Base-by-base conservation (phyloP, 2,113 vertebrate genomes). In the Myotis yumanensis region DNA sequence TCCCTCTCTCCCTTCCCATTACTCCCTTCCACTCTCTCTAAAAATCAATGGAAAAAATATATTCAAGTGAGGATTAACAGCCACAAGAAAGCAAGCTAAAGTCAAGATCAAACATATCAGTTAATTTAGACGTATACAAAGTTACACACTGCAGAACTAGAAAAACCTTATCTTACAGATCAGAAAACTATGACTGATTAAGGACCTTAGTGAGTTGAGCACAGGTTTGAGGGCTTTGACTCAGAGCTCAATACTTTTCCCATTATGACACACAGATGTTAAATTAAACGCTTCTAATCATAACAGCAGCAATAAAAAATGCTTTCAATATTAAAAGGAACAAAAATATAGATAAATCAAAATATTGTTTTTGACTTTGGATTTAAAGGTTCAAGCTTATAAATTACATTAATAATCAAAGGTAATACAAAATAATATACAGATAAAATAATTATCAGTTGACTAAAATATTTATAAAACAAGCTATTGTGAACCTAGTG, bases 351-450 rank as follows among this genome's bases (percentile, higher is more conserved):
- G 11, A 68, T 54, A 95, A 77, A 72, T 52, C 20, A 79, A 91
- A 97, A 72, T 11, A 76, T 0, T 91, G 12, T 66, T 83, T 93
- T 81, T 46, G 22, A 84, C 32, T 80, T 68, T 75, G n/a, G 64
- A 94, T 48, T 90, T 84, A 85, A 22, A 59, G 10, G 2, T 51
- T 94, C 75, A 94, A 75, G 22, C 14, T 77, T 75, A 86, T 43
- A 90, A 89, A 92, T 86, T 69, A 87, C 5, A 93, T 92, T 59
- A 92, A 23, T 57, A 90, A 37, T 17, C 32, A 90, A 92, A 82
- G 10, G 54, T 73, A 73, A 87, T 28, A 48, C 37, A 52, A 93
- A 89, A 57, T 72, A 72, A 83, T 35, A 25, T 43, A 79, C 1
- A 87, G 76, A 23, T 86, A 62, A 83, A 76, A 88, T 86, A 64